These are phyloP conservation scores for Drosophila leonis DNA, from an alignment of 2,888 invertebrate genomes.

Conservation along the genomic window DNA sequence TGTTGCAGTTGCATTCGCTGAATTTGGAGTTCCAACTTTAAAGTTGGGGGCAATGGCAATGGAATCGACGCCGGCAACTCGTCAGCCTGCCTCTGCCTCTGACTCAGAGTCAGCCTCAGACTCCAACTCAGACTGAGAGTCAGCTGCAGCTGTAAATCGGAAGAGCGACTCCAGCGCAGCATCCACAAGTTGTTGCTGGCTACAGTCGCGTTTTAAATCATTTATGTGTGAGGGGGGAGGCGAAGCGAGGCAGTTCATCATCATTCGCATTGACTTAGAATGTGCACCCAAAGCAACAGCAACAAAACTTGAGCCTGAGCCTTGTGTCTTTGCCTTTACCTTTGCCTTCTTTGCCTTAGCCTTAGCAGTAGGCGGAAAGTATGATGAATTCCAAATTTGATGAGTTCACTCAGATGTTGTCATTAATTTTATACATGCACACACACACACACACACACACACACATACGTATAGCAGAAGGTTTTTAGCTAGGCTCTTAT, in stretches of 20 bases:
- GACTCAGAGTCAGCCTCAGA: background rate
- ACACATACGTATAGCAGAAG: background rate
- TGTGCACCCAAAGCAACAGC: slow-evolving; percentile 62
- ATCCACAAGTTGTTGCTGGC: slow-evolving; percentile 22
- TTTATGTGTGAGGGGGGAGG: slow-evolving; percentile 70
- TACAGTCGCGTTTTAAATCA: slow-evolving; percentile 72
- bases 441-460: slow-evolving; percentile 10
- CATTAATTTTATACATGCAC: slow-evolving; percentile 74
- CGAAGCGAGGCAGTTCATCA: slow-evolving; percentile 73
- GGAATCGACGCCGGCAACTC: slow-evolving; percentile 27
- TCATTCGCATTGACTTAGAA: slow-evolving; percentile 80
- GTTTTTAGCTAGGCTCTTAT: slow-evolving; percentile 46
- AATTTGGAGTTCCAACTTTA: slow-evolving; percentile 9
- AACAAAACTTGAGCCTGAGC: slow-evolving; percentile 14
- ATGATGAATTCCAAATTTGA: slow-evolving; percentile 82
- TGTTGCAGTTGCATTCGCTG: slow-evolving; percentile 41
- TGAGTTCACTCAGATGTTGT: slow-evolving; percentile 82
- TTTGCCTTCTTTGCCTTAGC: slow-evolving; percentile 17
- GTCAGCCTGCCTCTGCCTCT: slow-evolving; percentile 1
- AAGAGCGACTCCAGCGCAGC: slow-evolving; percentile 34
- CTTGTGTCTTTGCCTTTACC: slow-evolving; percentile 7
- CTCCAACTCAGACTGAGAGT: background rate
- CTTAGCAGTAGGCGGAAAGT: slow-evolving; percentile 78
- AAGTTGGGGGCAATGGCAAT: slow-evolving; percentile 35
- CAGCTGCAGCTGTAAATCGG: slow-evolving; percentile 5